A percentile compares a stretch with the other conserved stretches of the same genome.
These are phyloP conservation scores for Macaca mulatta DNA, from an alignment of 2,113 vertebrate species.

Conservation along the genomic window DNA sequence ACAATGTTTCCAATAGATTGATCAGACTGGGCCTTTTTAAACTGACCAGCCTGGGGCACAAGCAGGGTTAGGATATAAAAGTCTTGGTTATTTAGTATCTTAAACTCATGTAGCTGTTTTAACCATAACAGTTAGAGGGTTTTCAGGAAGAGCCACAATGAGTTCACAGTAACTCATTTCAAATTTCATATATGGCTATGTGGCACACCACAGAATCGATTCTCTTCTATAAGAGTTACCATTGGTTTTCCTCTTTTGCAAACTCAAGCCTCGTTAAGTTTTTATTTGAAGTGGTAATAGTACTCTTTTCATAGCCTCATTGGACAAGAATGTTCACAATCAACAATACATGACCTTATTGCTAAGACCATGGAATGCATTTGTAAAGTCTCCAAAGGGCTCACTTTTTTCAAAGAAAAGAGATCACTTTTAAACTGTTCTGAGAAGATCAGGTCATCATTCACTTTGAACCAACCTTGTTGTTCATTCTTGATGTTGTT, in stretches of 20 bases:
- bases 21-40: not conserved
- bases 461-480: conserved; percentile 63
- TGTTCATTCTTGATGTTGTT: conserved; percentile 60
- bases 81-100: not conserved
- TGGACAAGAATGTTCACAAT: not conserved
- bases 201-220: not conserved
- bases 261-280: not conserved
- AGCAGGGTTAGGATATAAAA: not conserved
- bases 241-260: not conserved
- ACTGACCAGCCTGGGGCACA: not conserved
- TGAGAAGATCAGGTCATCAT: not conserved
- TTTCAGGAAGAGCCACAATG: not conserved
- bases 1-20: not conserved
- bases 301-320: not conserved
- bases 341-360: not conserved
- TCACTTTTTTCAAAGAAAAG: conserved; percentile 57
- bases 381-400: not conserved
- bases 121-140: not conserved
- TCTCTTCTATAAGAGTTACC: not conserved
- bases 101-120: not conserved
- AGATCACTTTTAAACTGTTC: conserved; percentile 54
- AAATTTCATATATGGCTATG: not conserved
- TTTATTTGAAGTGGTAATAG: not conserved
- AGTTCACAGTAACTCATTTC: not conserved
- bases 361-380: conserved; percentile 9